Evolutionary conservation across 2,888 invertebrate species (phyloP).

Genomic region (Hoplodrina ambigua): DNA sequence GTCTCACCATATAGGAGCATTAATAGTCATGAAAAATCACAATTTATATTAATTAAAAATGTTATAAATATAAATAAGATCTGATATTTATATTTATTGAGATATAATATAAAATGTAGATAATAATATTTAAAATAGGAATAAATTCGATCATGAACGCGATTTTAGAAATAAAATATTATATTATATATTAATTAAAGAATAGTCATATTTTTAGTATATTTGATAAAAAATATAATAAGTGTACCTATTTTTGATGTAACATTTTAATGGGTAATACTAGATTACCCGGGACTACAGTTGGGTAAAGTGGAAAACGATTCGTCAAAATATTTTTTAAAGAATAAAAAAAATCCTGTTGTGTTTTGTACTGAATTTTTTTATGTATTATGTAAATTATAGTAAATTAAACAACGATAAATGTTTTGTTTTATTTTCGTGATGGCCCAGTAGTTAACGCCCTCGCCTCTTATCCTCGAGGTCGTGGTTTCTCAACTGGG

Average conservation of each 20-base stretch:
- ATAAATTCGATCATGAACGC: background rate
- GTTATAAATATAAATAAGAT: background rate
- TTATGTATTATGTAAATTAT: conserved; percentile 58
- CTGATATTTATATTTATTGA: background rate
- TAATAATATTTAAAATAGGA: conserved; percentile 3
- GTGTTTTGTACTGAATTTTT: conserved; percentile 54
- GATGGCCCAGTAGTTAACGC: too few species aligned
- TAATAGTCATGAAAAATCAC: conserved; percentile 18
- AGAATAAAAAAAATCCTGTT: conserved; percentile 16
- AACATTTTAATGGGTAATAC: conserved; percentile 6
- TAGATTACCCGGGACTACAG: background rate
- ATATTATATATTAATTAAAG: conserved; percentile 34
- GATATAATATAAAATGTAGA: too few species aligned
- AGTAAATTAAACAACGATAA: conserved; percentile 40
- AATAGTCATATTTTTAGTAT: conserved; percentile 48
- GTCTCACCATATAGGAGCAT: too few species aligned
- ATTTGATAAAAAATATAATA: conserved; percentile 20
- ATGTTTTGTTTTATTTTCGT: conserved; percentile 29
- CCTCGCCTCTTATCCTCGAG: too few species aligned
- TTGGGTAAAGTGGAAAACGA: conserved; percentile 10
- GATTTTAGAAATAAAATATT: background rate
- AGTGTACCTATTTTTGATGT: conserved; percentile 18
- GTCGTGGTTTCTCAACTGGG: too few species aligned
- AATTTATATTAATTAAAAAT: background rate
- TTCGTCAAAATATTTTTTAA: conserved; percentile 11